phyloP scores from a whole-genome alignment of 2,797 vertebrate species.

The Phataginus tricuspis region DNA sequence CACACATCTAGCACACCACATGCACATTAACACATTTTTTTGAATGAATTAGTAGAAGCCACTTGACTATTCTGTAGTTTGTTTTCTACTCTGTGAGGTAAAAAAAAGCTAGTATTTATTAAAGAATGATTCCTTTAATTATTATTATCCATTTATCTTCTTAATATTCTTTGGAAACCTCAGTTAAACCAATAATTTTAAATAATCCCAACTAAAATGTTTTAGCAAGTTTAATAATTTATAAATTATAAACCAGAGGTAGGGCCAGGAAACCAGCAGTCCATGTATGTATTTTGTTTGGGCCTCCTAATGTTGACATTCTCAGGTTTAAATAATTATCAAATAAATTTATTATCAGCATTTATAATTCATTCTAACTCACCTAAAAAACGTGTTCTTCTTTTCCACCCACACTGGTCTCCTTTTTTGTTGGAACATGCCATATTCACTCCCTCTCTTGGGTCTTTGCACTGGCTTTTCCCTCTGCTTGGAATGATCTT shows the following conservation, averaged over 20 bases:
- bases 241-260: not conserved
- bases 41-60: not conserved
- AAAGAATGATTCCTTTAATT: not conserved
- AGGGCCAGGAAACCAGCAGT: not conserved
- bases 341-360: not conserved
- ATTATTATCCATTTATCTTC: not conserved
- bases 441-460: not conserved
- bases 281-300: not conserved
- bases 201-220: not conserved
- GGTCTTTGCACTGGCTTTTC: not conserved
- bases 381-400: not conserved
- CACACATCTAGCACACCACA: not conserved
- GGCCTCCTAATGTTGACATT: not conserved
- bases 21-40: not conserved
- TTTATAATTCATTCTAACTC: not conserved
- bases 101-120: not conserved
- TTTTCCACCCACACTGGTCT: not conserved
- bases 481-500: not conserved
- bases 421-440: not conserved
- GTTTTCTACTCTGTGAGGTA: not conserved
- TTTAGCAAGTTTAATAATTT: not conserved
- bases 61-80: not conserved
- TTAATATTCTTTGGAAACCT: not conserved
- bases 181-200: not conserved
- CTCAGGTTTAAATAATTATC: not conserved